Conservation (phyloP, 2,888 invertebrate species). For the Polietes domitor region DNA sequence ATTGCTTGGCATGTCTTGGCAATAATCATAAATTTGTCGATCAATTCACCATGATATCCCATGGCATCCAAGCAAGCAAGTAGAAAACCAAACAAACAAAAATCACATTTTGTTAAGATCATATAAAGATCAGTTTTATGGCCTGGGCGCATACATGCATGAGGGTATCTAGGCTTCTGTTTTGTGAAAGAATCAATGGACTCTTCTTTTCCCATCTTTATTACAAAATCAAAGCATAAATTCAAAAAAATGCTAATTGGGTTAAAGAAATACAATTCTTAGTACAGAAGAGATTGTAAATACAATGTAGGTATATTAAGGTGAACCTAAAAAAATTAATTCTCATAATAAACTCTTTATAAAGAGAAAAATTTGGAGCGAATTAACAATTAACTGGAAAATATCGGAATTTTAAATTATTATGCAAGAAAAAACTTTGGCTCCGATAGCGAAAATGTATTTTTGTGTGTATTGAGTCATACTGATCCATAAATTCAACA, state of each 20-base stretch:
- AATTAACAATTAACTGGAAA: no score
- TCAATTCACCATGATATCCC: constrained; percentile 49
- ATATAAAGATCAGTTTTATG: neutral
- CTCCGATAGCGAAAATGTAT: no score
- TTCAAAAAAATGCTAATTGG: neutral
- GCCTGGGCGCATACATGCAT: no score
- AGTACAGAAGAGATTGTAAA: no score
- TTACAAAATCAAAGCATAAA: constrained; percentile 26
- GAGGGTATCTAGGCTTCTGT: constrained; percentile 2
- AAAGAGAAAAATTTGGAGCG: no score
- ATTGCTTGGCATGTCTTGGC: constrained; percentile 60
- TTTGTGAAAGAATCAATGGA: neutral
- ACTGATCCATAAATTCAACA: no score
- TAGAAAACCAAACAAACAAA: neutral
- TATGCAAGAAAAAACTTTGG: no score
- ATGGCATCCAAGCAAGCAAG: neutral
- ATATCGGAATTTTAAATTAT: no score
- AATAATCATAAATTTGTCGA: constrained; percentile 67
- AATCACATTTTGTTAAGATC: constrained; percentile 2
- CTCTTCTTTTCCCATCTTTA: constrained; percentile 2
- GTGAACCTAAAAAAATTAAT: no score
- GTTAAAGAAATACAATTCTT: constrained; percentile 1
- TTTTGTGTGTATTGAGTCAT: no score
- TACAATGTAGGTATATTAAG: no score
- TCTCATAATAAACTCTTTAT: no score